These are phyloP conservation scores for Pelosia muscerda DNA, from an alignment of 2,888 invertebrate genomes.

Conservation along the genomic window DNA sequence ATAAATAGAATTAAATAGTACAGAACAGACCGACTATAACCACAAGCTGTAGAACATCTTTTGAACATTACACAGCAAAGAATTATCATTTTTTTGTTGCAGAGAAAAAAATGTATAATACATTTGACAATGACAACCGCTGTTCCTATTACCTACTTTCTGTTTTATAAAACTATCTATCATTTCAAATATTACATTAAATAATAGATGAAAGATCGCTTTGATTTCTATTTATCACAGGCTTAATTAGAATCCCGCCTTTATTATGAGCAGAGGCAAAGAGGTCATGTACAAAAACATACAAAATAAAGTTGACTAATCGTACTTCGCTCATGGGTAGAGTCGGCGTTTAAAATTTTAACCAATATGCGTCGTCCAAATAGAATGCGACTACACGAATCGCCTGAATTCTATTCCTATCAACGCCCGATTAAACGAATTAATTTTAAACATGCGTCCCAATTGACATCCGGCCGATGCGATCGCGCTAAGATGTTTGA, in stretches of 20 bases:
- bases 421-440: no score
- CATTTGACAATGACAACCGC: no score
- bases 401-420: no score
- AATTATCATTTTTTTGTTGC: neutral
- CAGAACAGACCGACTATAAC: neutral
- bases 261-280: neutral
- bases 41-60: neutral
- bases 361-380: no score
- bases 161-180: neutral
- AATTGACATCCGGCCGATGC: no score
- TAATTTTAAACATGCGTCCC: no score
- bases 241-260: neutral
- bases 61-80: neutral
- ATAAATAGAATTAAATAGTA: neutral
- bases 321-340: neutral
- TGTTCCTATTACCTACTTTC: no score
- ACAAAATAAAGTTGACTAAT: neutral
- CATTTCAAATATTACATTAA: no score
- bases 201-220: neutral
- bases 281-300: constrained; percentile 1
- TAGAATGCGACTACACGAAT: no score
- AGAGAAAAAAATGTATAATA: no score
- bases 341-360: neutral
- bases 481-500: no score
- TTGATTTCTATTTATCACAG: neutral